Base-by-base conservation (phyloP, 1,140 invertebrate genomes). In the Diorhabda elongata region DNA sequence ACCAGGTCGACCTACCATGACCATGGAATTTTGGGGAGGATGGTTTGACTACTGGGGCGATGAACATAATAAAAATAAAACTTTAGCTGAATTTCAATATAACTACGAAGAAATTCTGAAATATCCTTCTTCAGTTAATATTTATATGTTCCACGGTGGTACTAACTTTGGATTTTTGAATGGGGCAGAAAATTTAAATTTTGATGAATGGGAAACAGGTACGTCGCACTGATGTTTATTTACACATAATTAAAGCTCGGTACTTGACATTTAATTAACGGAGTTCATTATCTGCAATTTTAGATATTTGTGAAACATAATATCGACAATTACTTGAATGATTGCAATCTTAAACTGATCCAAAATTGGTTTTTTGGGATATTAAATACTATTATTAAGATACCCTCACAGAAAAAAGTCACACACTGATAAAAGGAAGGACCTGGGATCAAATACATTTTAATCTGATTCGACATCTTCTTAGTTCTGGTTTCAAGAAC, bases 101-200 rank as follows among this genome's bases (percentile, higher is more conserved):
- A 47, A 63, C 42, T 69, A 63, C 11, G 69, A 76, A 59, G 57
- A 61, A 11, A 75, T 81, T 61, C 44, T 81, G 6, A 71, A 43
- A 8, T 76, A 71, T 69, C 75, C 84, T 45, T 83, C 84, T 42
- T 88, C 85, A 3, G 83, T 91, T 47, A 90, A 89, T 77, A 84
- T 89, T 69, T 90, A 89, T 79, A 90, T 91, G 89, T 89, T 90
- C 73, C 85, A 87, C 73, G 89, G 89, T 7, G 43, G 89, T 41
- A 90, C 89, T 1, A 90, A 85, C 77, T 91, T 88, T 77, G 89
- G 88, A 6, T 91, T 89, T 74, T 84, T 87, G 78, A 85, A 86
- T 71, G 89, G 89, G 42, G 85, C 87, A 8, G 47, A 52, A n/a
- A 66, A 66, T 66, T 60, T 66, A 44, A 56, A 64, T 5, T 64